phyloP scores from a whole-genome alignment of 1,140 invertebrate genomes.

The Drosophila persimilis region DNA sequence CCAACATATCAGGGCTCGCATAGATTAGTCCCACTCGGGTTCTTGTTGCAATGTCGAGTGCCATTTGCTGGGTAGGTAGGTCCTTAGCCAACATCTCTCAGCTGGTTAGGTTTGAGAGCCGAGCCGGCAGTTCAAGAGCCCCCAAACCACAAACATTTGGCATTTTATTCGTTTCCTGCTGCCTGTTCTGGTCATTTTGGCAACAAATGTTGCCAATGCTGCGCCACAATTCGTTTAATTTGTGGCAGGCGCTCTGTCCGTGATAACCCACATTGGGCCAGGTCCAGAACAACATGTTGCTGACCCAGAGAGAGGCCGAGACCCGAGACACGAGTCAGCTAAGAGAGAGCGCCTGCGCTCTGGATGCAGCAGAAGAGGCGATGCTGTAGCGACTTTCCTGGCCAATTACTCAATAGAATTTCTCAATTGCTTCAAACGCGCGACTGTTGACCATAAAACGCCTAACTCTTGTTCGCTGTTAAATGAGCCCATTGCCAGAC shows the following conservation, averaged over 20 bases:
- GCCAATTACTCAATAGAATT: constrained; percentile 55
- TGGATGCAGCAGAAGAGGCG: not conserved
- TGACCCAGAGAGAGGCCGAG: constrained; percentile 46
- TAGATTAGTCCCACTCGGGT: constrained; percentile 1
- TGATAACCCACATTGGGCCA: constrained; percentile 62
- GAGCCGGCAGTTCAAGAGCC: constrained; percentile 33
- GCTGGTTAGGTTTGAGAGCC: constrained; percentile 7
- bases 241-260: constrained; percentile 51
- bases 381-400: constrained; percentile 18
- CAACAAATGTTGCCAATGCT: constrained; percentile 74
- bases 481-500: constrained; percentile 50
- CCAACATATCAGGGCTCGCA: too few relatives aligned
- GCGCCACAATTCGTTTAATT: constrained; percentile 76
- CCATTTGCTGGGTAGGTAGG: constrained; percentile 20
- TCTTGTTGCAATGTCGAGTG: constrained; percentile 19
- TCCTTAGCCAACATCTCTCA: constrained; percentile 19
- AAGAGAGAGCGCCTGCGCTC: constrained; percentile 53
- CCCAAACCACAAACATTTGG: constrained; percentile 57
- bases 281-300: constrained; percentile 68
- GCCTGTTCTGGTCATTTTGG: constrained; percentile 26
- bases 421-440: constrained; percentile 51
- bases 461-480: constrained; percentile 64
- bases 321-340: not conserved
- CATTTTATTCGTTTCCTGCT: constrained; percentile 39
- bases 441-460: constrained; percentile 63